Evolutionary conservation across 1,140 invertebrate genomes (phyloP).

Genomic region (Campoletis sonorensis): DNA sequence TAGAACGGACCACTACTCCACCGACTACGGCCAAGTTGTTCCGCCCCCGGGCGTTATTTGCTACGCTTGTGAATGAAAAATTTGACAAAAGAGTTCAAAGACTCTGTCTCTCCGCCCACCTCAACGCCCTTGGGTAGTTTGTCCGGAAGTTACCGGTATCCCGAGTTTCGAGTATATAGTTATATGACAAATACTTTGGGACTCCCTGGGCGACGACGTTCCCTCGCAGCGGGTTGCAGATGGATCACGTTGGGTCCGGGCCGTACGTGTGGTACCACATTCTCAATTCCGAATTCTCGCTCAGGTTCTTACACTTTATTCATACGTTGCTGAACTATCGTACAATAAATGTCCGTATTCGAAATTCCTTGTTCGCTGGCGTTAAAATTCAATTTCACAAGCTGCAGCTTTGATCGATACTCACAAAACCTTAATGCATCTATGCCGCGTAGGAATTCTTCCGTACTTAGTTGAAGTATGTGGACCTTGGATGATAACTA

Average conservation of each 20-base stretch:
- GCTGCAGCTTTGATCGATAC: no score
- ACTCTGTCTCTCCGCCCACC: not conserved
- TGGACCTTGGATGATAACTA: no score
- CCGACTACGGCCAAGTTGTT: slow-evolving; percentile 14
- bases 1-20: not conserved
- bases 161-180: not conserved
- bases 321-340: not conserved
- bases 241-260: not conserved
- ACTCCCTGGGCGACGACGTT: not conserved
- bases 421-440: no score
- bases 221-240: not conserved
- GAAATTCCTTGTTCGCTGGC: not conserved
- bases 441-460: no score
- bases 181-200: not conserved
- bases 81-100: slow-evolving; percentile 37
- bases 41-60: not conserved
- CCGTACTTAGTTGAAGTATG: no score
- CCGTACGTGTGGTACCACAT: not conserved
- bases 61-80: slow-evolving; percentile 1
- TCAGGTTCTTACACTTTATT: not conserved
- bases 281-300: not conserved
- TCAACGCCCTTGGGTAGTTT: not conserved
- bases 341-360: not conserved
- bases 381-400: not conserved
- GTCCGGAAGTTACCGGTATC: not conserved